phyloP scores from a whole-genome alignment of 2,797 vertebrate species.

The Sebastes goodei region DNA sequence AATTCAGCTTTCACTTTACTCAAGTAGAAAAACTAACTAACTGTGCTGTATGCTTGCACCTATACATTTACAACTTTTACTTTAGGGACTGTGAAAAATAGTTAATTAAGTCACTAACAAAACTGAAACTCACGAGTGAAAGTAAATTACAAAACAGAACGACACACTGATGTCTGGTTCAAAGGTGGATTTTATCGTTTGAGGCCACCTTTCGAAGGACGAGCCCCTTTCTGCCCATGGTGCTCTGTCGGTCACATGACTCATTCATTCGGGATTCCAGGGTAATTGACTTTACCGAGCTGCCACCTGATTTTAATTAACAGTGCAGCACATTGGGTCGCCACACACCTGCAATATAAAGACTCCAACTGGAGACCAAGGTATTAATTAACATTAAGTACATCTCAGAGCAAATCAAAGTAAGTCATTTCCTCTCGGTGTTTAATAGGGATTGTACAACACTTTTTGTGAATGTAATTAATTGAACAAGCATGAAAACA shows the following conservation, averaged over 20 bases:
- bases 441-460: constrained; percentile 37
- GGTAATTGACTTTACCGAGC: constrained; percentile 71
- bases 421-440: constrained; percentile 46
- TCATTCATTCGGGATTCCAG: constrained; percentile 53
- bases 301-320: constrained; percentile 77
- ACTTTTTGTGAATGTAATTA: constrained; percentile 48
- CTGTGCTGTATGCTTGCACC: not conserved
- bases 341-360: constrained; percentile 44
- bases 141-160: not conserved
- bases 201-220: constrained; percentile 30
- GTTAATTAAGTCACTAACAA: not conserved
- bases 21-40: not conserved
- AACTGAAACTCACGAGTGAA: not conserved
- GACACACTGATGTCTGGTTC: not conserved
- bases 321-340: constrained; percentile 36
- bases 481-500: constrained; percentile 53
- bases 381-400: constrained; percentile 78
- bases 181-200: not conserved
- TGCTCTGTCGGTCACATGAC: constrained; percentile 47
- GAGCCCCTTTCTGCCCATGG: not conserved
- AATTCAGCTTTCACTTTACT: not conserved
- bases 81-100: not conserved
- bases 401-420: constrained; percentile 61
- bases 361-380: constrained; percentile 58
- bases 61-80: not conserved